Conservation (phyloP, 1,140 invertebrate species). For the Sycophila sp. region DNA sequence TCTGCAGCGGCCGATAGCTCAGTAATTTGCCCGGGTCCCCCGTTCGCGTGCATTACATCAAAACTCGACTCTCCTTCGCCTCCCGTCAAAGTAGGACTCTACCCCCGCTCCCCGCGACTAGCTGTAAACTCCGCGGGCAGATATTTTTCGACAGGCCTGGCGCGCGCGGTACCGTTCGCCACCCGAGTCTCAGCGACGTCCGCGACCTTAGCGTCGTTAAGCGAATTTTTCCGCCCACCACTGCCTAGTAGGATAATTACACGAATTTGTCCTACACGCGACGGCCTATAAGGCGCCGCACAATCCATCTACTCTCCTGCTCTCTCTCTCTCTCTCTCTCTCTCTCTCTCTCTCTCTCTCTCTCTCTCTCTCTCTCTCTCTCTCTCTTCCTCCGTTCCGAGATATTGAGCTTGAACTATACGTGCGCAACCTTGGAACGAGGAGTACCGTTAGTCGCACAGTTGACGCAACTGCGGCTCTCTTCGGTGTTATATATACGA, state of each 20-base stretch:
- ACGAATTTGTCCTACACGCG: neutral
- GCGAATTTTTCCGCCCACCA: neutral
- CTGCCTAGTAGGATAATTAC: neutral
- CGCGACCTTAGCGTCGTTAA: neutral
- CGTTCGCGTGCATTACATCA: conserved; percentile 8
- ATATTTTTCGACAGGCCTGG: conserved; percentile 12
- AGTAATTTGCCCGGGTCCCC: conserved; percentile 1
- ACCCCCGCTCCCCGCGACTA: too few species aligned
- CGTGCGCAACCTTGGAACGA: conserved; percentile 19
- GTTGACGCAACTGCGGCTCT: conserved; percentile 4
- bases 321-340: too few species aligned
- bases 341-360: too few species aligned
- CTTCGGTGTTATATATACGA: neutral
- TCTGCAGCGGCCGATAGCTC: neutral
- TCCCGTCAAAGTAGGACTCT: conserved; percentile 2
- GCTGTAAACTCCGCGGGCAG: neutral
- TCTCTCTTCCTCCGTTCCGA: neutral
- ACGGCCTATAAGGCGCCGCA: neutral
- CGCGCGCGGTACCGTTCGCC: neutral
- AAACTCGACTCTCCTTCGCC: neutral
- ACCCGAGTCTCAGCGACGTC: too few species aligned
- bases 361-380: too few species aligned
- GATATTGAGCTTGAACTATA: neutral
- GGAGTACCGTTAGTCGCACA: conserved; percentile 8
- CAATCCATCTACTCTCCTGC: neutral